Evolutionary conservation across 2,888 invertebrate species (phyloP).

Genomic region (Cordilura impudica): DNA sequence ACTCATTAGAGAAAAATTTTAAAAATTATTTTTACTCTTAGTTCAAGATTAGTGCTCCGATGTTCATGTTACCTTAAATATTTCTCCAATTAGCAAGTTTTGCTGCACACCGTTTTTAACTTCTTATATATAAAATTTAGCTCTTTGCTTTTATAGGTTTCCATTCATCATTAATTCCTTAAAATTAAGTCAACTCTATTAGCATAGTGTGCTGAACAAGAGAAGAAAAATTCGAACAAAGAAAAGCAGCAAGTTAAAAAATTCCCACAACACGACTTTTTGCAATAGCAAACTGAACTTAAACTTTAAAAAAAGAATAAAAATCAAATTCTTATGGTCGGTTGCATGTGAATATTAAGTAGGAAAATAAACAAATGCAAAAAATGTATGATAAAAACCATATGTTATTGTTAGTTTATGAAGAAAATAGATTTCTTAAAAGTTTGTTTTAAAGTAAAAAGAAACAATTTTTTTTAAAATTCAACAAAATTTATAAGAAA

Average conservation of each 20-base stretch:
- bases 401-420: conserved; percentile 48
- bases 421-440: not conserved
- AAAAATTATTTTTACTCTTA: too few relatives aligned
- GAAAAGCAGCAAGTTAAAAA: not conserved
- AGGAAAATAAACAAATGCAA: not conserved
- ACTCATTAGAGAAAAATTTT: too few relatives aligned
- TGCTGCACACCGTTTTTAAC: too few relatives aligned
- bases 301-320: conserved; percentile 30
- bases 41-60: too few relatives aligned
- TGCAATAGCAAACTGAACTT: conserved; percentile 31
- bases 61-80: too few relatives aligned
- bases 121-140: too few relatives aligned
- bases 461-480: not conserved
- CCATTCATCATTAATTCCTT: not conserved
- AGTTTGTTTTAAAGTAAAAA: conserved; percentile 14
- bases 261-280: conserved; percentile 59
- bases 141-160: not conserved
- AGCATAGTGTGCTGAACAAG: not conserved
- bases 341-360: conserved; percentile 59
- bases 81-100: too few relatives aligned
- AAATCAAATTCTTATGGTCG: conserved; percentile 61
- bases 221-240: conserved; percentile 16
- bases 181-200: too few relatives aligned
- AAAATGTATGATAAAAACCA: conserved; percentile 50
- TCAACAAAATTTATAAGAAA: too few relatives aligned